Conservation (phyloP, 2,888 invertebrate genomes). For the Microdon myrmicae region DNA sequence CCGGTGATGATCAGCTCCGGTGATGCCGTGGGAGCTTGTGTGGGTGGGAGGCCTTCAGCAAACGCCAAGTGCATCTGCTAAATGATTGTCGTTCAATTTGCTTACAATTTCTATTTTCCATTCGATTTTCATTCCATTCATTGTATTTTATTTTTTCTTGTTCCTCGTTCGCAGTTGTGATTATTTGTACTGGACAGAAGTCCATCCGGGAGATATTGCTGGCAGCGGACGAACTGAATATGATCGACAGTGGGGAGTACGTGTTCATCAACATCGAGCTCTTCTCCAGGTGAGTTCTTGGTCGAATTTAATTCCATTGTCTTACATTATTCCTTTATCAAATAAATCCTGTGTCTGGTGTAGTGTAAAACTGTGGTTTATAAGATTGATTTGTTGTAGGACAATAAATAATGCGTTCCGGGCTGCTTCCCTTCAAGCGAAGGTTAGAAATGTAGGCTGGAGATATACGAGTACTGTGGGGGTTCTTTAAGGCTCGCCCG, state of each 20-base stretch:
- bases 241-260: constrained; percentile 96
- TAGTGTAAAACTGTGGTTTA: no score
- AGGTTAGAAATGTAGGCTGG: no score
- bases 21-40: no score
- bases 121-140: constrained; percentile 9
- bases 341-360: not conserved
- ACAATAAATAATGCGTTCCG: not conserved
- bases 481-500: no score
- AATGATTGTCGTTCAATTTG: no score
- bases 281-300: constrained; percentile 91
- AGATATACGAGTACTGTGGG: no score
- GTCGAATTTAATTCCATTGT: not conserved
- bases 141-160: constrained; percentile 11
- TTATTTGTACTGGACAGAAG: constrained; percentile 90
- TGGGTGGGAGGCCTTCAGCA: no score
- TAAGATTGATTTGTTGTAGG: no score
- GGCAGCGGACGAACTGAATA: constrained; percentile 92
- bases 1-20: no score
- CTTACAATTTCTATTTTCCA: not conserved
- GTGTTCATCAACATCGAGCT: constrained; percentile 98
- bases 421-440: not conserved
- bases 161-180: constrained; percentile 82
- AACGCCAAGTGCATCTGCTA: no score
- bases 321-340: constrained; percentile 3
- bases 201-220: constrained; percentile 92